A percentile compares a stretch with the other conserved stretches of the same genome.
Evolutionary conservation across 2,797 vertebrate species (phyloP).

Genomic region (Platyrinchus mystaceus): DNA sequence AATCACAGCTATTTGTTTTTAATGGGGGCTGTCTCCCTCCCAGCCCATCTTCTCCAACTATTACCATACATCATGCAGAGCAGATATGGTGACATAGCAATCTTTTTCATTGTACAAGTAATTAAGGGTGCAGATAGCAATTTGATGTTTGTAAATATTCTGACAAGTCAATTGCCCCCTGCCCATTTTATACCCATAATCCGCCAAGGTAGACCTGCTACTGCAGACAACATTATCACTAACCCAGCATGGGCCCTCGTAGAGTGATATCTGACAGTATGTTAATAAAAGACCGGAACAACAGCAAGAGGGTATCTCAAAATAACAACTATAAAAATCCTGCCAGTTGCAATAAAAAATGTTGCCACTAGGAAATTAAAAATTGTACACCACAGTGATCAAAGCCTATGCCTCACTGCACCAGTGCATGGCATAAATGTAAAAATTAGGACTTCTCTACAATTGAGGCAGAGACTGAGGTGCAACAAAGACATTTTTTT

Average conservation of each 20-base stretch:
- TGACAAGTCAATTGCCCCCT: constrained; percentile 62
- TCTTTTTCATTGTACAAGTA: neutral
- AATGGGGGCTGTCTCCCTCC: neutral
- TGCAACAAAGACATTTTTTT: neutral
- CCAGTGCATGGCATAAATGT: neutral
- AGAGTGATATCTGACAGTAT: neutral
- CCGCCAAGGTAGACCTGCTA: constrained; percentile 51
- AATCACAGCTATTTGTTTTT: constrained; percentile 26
- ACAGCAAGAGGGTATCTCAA: neutral
- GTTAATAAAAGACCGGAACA: constrained; percentile 7
- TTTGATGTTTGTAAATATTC: constrained; percentile 70
- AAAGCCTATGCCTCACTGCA: neutral
- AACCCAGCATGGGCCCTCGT: neutral
- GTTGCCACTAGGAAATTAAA: neutral
- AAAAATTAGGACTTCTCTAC: neutral
- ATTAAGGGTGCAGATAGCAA: constrained; percentile 57
- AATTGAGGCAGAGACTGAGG: neutral
- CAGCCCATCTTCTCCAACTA: neutral
- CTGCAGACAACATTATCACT: constrained; percentile 19
- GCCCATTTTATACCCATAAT: constrained; percentile 57
- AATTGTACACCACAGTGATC: neutral
- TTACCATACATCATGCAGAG: neutral
- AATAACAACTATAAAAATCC: neutral
- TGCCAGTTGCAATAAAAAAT: neutral
- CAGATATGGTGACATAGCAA: neutral